Evolutionary conservation across 2,113 vertebrate species (phyloP).

Genomic region (Corythornis vintsioides): DNA sequence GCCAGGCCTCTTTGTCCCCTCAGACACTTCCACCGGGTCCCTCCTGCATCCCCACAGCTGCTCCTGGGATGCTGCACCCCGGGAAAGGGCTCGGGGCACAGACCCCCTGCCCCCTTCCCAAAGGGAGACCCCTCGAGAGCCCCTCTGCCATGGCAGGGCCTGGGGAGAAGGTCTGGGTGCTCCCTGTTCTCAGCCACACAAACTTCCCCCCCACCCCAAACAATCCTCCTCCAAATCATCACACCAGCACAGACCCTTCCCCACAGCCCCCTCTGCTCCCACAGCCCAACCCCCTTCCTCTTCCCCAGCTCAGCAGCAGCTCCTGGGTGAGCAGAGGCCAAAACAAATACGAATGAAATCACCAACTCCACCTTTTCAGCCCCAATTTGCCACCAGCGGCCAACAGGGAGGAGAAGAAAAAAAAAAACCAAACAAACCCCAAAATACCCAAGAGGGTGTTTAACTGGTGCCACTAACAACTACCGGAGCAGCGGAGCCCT

Average conservation of each 20-base stretch:
- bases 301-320: not conserved
- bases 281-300: not conserved
- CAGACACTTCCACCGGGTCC: not conserved
- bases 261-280: not conserved
- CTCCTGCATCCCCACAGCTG: not conserved
- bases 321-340: not conserved
- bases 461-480: not conserved
- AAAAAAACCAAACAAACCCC: not conserved
- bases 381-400: not conserved
- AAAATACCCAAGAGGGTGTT: fast-evolving
- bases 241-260: fast-evolving
- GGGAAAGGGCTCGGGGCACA: not conserved
- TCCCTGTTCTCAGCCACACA: not conserved
- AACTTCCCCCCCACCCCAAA: not conserved
- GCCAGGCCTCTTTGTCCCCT: not conserved
- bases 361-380: not conserved
- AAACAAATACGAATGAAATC: not conserved
- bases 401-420: not conserved
- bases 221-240: not conserved
- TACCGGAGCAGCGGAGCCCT: not conserved
- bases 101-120: not conserved
- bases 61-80: not conserved
- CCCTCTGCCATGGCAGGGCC: fast-evolving
- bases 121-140: not conserved
- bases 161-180: fast-evolving